Evolutionary conservation across 1,140 invertebrate genomes (phyloP).

Genomic region (Lamellibrachia luymesi): DNA sequence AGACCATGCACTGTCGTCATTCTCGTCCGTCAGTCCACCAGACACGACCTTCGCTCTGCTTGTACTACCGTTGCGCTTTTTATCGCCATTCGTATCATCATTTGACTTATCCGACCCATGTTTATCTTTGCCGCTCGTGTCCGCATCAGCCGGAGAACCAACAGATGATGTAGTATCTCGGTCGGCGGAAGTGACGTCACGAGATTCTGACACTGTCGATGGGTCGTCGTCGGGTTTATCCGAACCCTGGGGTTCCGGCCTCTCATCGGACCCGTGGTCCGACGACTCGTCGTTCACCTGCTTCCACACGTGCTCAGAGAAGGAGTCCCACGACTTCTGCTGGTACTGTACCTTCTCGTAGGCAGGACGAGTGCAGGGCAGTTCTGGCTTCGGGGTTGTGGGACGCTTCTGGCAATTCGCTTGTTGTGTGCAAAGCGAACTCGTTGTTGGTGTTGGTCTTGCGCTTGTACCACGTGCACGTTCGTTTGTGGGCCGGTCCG

Average conservation of each 20-base stretch:
- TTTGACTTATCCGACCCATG: not conserved
- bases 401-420: not conserved
- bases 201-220: not conserved
- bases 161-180: not conserved
- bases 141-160: not conserved
- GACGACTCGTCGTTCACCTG: constrained; percentile 11
- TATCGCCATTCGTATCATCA: not conserved
- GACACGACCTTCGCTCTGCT: not conserved
- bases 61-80: not conserved
- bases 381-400: constrained; percentile 2
- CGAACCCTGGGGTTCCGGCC: constrained; percentile 9
- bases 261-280: not conserved
- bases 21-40: not conserved
- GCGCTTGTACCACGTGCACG: not conserved
- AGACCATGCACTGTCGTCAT: not conserved
- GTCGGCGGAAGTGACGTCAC: not conserved
- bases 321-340: constrained; percentile 19
- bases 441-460: not conserved
- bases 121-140: not conserved
- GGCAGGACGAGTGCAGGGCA: not conserved
- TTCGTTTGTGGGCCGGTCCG: not conserved
- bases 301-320: constrained; percentile 18
- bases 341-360: constrained; percentile 18
- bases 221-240: constrained; percentile 13
- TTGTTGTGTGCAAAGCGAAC: not conserved